Evolutionary conservation across 2,113 vertebrate genomes (phyloP), one percentile per base, ranked within the genome.

Genomic region (Sylvia atricapilla): DNA sequence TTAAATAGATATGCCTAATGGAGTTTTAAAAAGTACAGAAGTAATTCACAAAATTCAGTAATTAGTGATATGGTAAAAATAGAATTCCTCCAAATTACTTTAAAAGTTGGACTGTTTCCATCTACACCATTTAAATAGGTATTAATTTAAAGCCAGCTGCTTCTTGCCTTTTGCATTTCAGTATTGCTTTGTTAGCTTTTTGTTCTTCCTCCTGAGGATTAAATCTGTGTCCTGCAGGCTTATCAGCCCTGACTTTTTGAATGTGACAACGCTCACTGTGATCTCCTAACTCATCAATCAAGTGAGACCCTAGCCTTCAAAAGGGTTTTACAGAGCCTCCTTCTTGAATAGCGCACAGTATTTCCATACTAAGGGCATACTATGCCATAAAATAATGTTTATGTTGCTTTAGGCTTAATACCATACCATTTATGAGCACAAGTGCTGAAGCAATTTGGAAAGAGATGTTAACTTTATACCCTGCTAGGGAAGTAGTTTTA

Each of bases 391-490:
- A 95, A 81, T 90, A 83, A 94, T 70, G 87, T 88, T 94, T 90
- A 67, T 88, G 64, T 86, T 95, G 75, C 76, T 90, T 94, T 96
- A 93, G 79, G 79, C 85, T 93, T 90, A 93, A 74, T 90, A 83
- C 75, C 46, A 41, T 87, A 63, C 47, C 60, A 84, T 93, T 96
- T 96, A 87, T 84, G 41, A 96, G 64, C 43, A 68, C 44, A 94
- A 94, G 64, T 81, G 52, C 85, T 95, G 79, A 77, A 89, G 88
- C 90, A 94, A 92, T 96, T 96, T 96, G 84, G 83, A 80, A 90
- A 84, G 83, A 92, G 79, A 95, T 86, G 88, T 94, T 94, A 93
- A 84, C 75, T 95, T 93, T 94, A 94, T 91, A 75, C 90, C 64
- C 90, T 96, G 28, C 75, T n/a, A 35, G 39, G 92, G 56, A 96